phyloP scores from a whole-genome alignment of 2,888 invertebrate genomes.

The Netelia melanura region DNA sequence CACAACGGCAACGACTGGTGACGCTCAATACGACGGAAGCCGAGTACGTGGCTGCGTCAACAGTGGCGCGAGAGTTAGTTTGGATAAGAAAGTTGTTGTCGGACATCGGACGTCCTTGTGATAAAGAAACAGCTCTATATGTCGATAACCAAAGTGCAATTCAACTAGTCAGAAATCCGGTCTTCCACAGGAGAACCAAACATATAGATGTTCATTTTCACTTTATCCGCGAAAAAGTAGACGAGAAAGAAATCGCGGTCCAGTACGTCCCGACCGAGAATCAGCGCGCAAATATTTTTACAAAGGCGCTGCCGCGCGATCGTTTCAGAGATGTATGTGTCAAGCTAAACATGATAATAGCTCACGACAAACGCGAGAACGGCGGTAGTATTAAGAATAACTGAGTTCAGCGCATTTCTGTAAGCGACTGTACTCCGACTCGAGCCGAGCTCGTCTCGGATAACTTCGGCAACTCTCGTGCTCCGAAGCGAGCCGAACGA shows the following conservation, averaged over 20 bases:
- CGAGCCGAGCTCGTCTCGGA: too few relatives aligned
- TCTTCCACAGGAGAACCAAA: slow-evolving; percentile 69
- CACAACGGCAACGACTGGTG: too few relatives aligned
- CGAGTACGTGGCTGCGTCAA: slow-evolving; percentile 73
- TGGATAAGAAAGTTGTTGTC: too few relatives aligned
- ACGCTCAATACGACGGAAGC: slow-evolving; percentile 44
- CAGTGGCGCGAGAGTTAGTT: slow-evolving; percentile 69
- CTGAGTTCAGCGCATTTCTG: too few relatives aligned
- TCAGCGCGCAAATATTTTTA: slow-evolving; percentile 67
- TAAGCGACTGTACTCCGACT: too few relatives aligned
- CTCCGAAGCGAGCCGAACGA: too few relatives aligned
- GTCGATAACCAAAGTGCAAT: slow-evolving; percentile 67
- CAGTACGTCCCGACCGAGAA: slow-evolving; percentile 53
- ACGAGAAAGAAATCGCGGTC: slow-evolving; percentile 44
- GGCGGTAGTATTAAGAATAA: too few relatives aligned
- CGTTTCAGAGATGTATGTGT: slow-evolving; percentile 48
- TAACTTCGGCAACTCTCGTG: too few relatives aligned
- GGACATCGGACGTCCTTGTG: slow-evolving; percentile 54
- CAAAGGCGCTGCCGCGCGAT: slow-evolving; percentile 15
- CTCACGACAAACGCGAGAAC: slow-evolving; percentile 42
- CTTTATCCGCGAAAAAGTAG: slow-evolving; percentile 64
- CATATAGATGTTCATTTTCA: slow-evolving; percentile 70
- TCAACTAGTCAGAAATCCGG: slow-evolving; percentile 67
- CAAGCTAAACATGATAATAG: slow-evolving; percentile 47
- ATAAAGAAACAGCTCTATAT: slow-evolving; percentile 25